Base-by-base conservation (phyloP, 2,888 invertebrate species). In the Hofmannophila pseudospretella region DNA sequence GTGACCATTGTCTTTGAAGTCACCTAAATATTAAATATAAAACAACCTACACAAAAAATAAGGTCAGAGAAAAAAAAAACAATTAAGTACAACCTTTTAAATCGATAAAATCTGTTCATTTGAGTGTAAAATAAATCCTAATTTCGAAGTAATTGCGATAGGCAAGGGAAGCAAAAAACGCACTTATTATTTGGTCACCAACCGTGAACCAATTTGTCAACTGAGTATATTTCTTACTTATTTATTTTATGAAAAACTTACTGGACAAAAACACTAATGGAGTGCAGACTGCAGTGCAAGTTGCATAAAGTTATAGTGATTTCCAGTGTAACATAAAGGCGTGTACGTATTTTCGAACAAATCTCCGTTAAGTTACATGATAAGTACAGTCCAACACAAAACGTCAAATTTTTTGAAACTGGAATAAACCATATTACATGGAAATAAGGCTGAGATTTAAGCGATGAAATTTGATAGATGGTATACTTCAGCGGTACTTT, bases 41-140 rank as follows among this genome's bases (percentile, higher is more conserved):
- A 65, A 62, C 60, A 54, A 38, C 38, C 25, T 4, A 27, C 11
- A 27, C 54, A 70, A 67, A 67, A 62, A 69, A 63, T 61, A 54
- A 74, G 67, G 72, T 56, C 68, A 58, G 42, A 52, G 12, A 25
- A 25, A 20, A 20, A 20, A 5, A 7, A 7, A 23, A 5, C 23
- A 23, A n/a, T n/a, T 23, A 23, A n/a, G 10, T 27, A 27, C 7
- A 23, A 9, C 23, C 16, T 23, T 23, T 23, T 5, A 27, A 2
- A 27, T 2, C 10, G 10, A 14, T 4, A 4, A 16, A n/a, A 16
- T 4, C 16, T 16, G 16, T 16, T 16, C 16, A 16, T 16, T 16
- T 16, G 16, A 16, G 16, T 16, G 16, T 16, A 16, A 16, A 16
- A 16, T 16, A 4, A 16, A 16, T 5, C n/a, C 20, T 32, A 32